Evolutionary conservation across 1,140 invertebrate genomes (phyloP).

Genomic region (Caenorhabditis latens): DNA sequence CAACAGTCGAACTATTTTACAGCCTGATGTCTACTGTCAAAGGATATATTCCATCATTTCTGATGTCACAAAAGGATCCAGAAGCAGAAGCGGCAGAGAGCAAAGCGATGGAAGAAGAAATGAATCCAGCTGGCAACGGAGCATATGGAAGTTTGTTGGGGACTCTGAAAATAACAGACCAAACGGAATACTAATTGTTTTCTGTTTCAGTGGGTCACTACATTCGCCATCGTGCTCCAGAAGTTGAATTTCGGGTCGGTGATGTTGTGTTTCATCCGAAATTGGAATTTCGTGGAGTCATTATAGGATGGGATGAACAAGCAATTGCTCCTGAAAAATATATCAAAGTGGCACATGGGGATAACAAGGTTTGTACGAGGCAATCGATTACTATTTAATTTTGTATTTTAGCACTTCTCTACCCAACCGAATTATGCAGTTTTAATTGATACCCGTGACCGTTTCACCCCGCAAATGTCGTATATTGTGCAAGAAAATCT

Average conservation of each 20-base stretch:
- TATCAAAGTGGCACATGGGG: slow-evolving; percentile 73
- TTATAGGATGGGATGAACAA: slow-evolving; percentile 81
- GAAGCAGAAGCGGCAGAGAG: not conserved
- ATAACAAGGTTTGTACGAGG: slow-evolving; percentile 59
- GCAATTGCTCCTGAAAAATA: slow-evolving; percentile 78
- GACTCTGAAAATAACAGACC: not conserved
- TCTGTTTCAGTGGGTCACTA: slow-evolving; percentile 22
- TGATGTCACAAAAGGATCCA: not conserved
- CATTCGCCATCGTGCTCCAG: slow-evolving; percentile 72
- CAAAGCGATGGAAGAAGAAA: not conserved
- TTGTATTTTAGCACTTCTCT: slow-evolving; percentile 74
- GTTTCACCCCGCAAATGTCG: slow-evolving; percentile 77
- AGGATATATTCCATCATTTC: not conserved
- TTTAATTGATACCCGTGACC: slow-evolving; percentile 78
- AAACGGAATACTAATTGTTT: not conserved
- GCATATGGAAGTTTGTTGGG: slow-evolving; percentile 8
- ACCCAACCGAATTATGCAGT: slow-evolving; percentile 79
- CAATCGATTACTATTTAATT: not conserved
- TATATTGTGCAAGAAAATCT: slow-evolving; percentile 79
- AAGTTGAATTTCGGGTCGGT: slow-evolving; percentile 80
- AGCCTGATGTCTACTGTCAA: not conserved
- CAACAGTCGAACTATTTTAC: not conserved
- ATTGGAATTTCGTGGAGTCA: slow-evolving; percentile 80
- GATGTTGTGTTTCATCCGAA: slow-evolving; percentile 81
- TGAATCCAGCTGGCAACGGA: not conserved